Evolutionary conservation across 1,140 invertebrate genomes (phyloP).

Genomic region (Sinonovacula constricta): DNA sequence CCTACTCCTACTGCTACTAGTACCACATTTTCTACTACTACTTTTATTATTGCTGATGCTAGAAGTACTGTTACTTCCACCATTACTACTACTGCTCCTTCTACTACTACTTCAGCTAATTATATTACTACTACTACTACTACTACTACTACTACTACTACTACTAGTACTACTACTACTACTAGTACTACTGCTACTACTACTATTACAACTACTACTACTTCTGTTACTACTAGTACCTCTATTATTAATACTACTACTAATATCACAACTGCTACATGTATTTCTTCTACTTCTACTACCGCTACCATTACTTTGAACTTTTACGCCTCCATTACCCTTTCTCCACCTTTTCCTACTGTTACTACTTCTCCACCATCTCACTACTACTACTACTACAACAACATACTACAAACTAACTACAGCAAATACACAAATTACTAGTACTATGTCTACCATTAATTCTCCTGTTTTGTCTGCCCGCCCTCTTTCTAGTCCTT

Average conservation of each 20-base stretch:
- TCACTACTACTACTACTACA: neutral
- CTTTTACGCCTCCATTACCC: neutral
- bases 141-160: neutral
- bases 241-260: neutral
- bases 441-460: conserved; percentile 7
- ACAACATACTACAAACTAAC: neutral
- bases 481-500: neutral
- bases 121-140: neutral
- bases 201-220: conserved; percentile 2
- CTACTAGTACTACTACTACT: neutral
- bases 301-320: neutral
- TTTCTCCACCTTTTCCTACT: neutral
- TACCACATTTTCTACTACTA: conserved; percentile 1
- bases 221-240: neutral
- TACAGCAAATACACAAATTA: neutral
- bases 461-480: conserved; percentile 2
- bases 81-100: neutral
- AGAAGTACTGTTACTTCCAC: neutral
- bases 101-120: neutral
- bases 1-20: conserved; percentile 14
- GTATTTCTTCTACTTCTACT: neutral
- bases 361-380: neutral
- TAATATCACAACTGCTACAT: neutral
- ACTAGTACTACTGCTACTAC: conserved; percentile 6
- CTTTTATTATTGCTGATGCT: neutral